phyloP scores from a whole-genome alignment of 2,888 invertebrate species.

The Lingula anatina region DNA sequence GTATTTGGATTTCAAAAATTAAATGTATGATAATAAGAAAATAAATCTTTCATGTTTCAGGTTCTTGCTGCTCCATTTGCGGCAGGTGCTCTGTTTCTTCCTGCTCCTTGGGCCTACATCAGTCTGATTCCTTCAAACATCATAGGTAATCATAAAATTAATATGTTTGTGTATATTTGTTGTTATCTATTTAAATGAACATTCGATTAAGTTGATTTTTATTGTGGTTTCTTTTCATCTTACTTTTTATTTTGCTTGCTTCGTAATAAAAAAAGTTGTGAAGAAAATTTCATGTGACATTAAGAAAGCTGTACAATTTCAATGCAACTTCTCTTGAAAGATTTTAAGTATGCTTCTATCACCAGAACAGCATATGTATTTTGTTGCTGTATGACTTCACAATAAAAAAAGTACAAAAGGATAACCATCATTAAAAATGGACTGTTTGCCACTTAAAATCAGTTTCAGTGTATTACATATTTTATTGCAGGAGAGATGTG shows the following conservation, averaged over 20 bases:
- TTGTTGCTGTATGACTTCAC: too few species aligned
- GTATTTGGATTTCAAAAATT: neutral
- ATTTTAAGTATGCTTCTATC: too few species aligned
- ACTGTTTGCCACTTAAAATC: neutral
- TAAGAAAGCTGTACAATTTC: too few species aligned
- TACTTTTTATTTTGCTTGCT: neutral
- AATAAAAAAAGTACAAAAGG: too few species aligned
- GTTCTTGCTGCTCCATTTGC: slow-evolving; percentile 51
- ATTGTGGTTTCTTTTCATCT: neutral
- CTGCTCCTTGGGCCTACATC: slow-evolving; percentile 46
- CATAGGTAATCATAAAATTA: slow-evolving; percentile 35
- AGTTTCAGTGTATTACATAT: too few species aligned
- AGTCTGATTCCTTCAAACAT: slow-evolving; percentile 50
- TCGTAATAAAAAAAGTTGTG: neutral
- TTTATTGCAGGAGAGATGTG: slow-evolving; percentile 55
- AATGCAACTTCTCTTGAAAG: too few species aligned
- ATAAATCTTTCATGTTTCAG: slow-evolving; percentile 23
- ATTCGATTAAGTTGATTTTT: neutral
- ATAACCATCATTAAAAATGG: too few species aligned
- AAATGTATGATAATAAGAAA: too few species aligned
- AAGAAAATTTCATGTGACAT: neutral
- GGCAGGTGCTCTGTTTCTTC: slow-evolving; percentile 47
- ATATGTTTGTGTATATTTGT: neutral
- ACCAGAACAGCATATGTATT: too few species aligned
- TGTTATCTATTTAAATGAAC: too few species aligned